These are phyloP conservation scores for Drosophila rhopaloa DNA, from an alignment of 1,140 invertebrate species.

Conservation along the genomic window DNA sequence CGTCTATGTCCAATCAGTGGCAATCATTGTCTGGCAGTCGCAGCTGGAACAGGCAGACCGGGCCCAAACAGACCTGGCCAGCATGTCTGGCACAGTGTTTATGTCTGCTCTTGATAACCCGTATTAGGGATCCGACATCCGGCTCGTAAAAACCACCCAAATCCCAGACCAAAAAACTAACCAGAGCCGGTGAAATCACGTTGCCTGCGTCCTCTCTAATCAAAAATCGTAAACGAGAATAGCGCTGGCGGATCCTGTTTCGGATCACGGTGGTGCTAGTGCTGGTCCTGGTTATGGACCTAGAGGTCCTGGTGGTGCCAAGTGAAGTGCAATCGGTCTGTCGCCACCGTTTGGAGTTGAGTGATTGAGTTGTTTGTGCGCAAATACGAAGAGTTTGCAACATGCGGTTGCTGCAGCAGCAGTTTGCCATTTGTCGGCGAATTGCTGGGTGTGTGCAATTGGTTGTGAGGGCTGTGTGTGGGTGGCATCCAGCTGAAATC, in stretches of 20 bases:
- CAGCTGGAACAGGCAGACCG: slow-evolving; percentile 18
- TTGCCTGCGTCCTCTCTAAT: slow-evolving; percentile 67
- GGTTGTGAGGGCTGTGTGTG: slow-evolving; percentile 1
- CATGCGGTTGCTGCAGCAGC: slow-evolving; percentile 52
- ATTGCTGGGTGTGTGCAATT: slow-evolving; percentile 8
- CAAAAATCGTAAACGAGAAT: slow-evolving; percentile 60
- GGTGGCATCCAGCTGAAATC: slow-evolving; percentile 37
- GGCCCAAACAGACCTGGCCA: slow-evolving; percentile 16
- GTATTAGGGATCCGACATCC: slow-evolving; percentile 47
- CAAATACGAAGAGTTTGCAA: slow-evolving; percentile 58
- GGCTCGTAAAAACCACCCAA: slow-evolving; percentile 2
- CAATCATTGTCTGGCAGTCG: slow-evolving; percentile 41
- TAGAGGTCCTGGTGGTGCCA: not conserved
- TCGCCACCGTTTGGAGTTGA: slow-evolving; percentile 45
- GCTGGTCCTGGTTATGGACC: not conserved
- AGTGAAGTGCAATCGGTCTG: slow-evolving; percentile 34
- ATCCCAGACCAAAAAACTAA: not conserved
- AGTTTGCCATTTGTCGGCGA: slow-evolving; percentile 43
- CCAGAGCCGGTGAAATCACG: slow-evolving; percentile 56
- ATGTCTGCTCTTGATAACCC: slow-evolving; percentile 64
- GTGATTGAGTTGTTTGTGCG: slow-evolving; percentile 73
- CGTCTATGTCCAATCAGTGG: slow-evolving; percentile 26
- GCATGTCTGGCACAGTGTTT: slow-evolving; percentile 50
- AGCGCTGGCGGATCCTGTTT: slow-evolving; percentile 30
- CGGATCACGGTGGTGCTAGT: not conserved